These are phyloP conservation scores for Nephrotoma appendiculata DNA, from an alignment of 2,888 invertebrate species.

Conservation along the genomic window DNA sequence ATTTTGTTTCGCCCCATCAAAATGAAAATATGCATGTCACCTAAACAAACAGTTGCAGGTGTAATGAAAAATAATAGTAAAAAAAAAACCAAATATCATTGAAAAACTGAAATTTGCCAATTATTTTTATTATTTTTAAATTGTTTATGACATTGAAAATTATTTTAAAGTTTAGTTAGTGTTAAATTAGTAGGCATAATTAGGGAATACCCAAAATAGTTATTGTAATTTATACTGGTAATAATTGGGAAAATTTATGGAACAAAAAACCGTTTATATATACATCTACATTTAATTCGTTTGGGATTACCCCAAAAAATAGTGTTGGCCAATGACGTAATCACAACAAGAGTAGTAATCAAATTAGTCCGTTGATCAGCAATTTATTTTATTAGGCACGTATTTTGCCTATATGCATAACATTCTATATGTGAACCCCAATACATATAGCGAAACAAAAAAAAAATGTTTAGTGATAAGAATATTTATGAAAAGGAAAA, in stretches of 20 bases:
- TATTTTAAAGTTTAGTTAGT: background rate
- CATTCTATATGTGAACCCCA: background rate
- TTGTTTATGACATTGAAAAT: background rate
- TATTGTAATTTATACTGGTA: background rate
- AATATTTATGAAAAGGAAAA: background rate
- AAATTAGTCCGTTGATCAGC: background rate
- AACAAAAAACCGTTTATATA: background rate
- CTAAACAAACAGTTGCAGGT: background rate
- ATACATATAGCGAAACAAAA: background rate
- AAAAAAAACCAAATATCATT: background rate
- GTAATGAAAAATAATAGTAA: background rate
- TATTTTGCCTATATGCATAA: background rate
- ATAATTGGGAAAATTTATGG: no score
- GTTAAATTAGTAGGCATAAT: background rate
- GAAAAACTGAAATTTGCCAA: background rate
- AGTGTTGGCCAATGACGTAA: background rate
- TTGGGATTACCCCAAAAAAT: background rate
- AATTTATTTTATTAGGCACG: background rate
- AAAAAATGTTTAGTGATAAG: background rate
- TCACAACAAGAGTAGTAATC: background rate
- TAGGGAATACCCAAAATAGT: background rate
- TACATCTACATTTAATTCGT: background rate
- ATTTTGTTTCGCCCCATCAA: background rate
- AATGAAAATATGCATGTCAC: background rate
- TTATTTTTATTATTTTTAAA: background rate